These are phyloP conservation scores for Drosophila imparisetae DNA, from an alignment of 2,888 invertebrate genomes.

Conservation along the genomic window DNA sequence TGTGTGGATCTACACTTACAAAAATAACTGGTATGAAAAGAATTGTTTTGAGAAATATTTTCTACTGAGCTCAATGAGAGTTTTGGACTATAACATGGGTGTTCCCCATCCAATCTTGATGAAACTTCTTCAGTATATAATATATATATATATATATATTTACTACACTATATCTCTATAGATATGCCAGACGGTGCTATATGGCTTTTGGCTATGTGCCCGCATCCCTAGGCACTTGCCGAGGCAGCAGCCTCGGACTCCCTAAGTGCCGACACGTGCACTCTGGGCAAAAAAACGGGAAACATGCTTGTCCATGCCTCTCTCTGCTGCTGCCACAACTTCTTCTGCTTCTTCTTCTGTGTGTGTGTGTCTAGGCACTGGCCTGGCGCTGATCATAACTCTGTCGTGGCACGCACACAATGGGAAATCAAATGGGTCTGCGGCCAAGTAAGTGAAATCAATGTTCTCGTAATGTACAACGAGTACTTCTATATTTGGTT, in stretches of 20 bases:
- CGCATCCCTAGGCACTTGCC: conserved; percentile 70
- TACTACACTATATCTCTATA: neutral
- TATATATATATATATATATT: fast-evolving
- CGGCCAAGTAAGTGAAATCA: conserved; percentile 60
- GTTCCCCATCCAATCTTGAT: neutral
- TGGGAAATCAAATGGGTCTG: conserved; percentile 21
- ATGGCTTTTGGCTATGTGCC: conserved; percentile 58
- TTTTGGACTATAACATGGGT: neutral
- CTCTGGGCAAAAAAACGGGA: conserved; percentile 49
- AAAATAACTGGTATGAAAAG: neutral
- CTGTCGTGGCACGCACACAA: conserved; percentile 28
- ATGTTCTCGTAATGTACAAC: conserved; percentile 44
- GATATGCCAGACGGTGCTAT: neutral
- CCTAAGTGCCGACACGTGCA: conserved; percentile 74
- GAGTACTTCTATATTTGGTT: conserved; percentile 45
- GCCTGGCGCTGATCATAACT: conserved; percentile 57
- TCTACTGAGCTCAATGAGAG: neutral
- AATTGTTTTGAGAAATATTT: too few relatives aligned
- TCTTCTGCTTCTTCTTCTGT: neutral
- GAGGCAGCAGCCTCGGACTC: conserved; percentile 20
- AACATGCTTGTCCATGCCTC: conserved; percentile 28
- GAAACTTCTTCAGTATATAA: neutral
- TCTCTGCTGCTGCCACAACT: neutral
- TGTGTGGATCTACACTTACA: conserved; percentile 19
- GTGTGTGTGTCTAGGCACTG: conserved; percentile 10